Evolutionary conservation across 2,797 vertebrate species (phyloP).

Genomic region (Enteromius fasciolatus): DNA sequence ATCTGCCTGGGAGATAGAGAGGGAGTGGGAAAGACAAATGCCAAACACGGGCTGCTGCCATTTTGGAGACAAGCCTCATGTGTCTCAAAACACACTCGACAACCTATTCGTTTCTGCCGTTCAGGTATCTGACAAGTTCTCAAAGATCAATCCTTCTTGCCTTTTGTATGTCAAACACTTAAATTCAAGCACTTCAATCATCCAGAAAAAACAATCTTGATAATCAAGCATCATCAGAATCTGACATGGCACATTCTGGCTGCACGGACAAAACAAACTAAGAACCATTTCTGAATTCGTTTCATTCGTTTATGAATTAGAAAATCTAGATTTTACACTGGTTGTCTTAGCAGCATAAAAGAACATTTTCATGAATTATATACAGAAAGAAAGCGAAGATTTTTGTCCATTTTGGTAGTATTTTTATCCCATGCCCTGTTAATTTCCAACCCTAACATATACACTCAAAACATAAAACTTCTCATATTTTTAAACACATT

Average conservation of each 20-base stretch:
- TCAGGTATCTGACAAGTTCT: background rate
- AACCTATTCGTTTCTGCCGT: background rate
- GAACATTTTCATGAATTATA: background rate
- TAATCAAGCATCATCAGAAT: background rate
- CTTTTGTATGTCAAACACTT: background rate
- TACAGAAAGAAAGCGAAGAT: background rate
- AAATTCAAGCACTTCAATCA: background rate
- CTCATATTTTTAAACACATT: background rate
- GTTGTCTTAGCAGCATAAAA: background rate
- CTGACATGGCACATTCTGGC: background rate
- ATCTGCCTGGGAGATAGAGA: conserved; percentile 59
- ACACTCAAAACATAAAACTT: background rate
- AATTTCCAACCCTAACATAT: background rate
- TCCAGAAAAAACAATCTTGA: background rate
- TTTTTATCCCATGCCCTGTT: background rate
- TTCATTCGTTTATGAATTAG: background rate
- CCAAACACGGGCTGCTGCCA: conserved; percentile 59
- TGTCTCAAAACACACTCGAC: background rate
- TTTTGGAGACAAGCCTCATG: conserved; percentile 36
- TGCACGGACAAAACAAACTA: background rate
- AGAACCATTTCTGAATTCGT: background rate
- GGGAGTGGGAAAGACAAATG: conserved; percentile 62
- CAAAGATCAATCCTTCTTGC: background rate
- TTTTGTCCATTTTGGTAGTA: background rate
- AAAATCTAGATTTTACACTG: background rate